Percentiles rank a stretch among this genome's conserved stretches.
Evolutionary conservation across 2,797 vertebrate genomes (phyloP).

Genomic region (Pseudochromis fuscus): DNA sequence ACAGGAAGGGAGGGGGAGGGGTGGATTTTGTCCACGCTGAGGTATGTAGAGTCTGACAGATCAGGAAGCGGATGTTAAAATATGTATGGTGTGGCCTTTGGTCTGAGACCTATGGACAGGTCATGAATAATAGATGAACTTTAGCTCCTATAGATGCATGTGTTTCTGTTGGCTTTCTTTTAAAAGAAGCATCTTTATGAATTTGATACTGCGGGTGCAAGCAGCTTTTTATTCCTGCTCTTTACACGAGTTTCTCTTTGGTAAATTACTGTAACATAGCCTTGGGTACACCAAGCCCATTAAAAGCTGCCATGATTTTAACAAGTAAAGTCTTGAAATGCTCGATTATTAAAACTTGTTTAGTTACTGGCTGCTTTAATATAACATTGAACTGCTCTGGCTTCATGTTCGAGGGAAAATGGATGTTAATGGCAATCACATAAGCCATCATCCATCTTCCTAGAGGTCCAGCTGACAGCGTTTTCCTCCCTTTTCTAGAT

Average conservation of each 20-base stretch:
- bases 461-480: conserved; percentile 36
- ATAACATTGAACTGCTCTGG: conserved; percentile 23
- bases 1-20: neutral
- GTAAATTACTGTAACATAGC: neutral
- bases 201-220: conserved; percentile 14
- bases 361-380: conserved; percentile 23
- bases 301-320: conserved; percentile 31
- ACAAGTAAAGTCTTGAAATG: conserved; percentile 6
- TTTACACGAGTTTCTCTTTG: neutral
- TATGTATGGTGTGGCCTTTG: conserved; percentile 63
- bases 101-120: conserved; percentile 50
- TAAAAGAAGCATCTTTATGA: conserved; percentile 15
- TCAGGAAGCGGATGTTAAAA: conserved; percentile 63
- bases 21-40: conserved; percentile 3
- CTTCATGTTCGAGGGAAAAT: conserved; percentile 27
- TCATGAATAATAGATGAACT: conserved; percentile 64
- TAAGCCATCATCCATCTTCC: conserved; percentile 60
- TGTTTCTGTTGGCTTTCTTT: conserved; percentile 18
- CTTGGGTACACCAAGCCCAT: conserved; percentile 5
- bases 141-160: conserved; percentile 45
- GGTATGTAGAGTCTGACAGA: conserved; percentile 16
- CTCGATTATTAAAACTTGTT: conserved; percentile 25
- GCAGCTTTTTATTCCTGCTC: neutral
- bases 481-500: conserved; percentile 27
- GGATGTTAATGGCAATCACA: conserved; percentile 44